These are phyloP conservation scores for Echinarachnius parma DNA, from an alignment of 53 echinoderm and acorn worm genomes.

Conservation along the genomic window DNA sequence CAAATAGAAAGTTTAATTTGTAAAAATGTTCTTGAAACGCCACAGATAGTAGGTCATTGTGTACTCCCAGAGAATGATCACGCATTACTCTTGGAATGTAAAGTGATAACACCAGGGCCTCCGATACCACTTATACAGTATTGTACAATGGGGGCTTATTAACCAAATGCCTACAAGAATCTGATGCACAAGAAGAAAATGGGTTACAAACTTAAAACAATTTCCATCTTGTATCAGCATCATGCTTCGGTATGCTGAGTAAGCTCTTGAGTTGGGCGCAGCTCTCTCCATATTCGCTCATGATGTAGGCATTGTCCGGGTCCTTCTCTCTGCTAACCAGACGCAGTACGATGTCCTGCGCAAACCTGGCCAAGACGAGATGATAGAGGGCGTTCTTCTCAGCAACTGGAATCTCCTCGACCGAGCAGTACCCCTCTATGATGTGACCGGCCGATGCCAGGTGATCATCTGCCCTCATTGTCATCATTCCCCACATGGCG, in stretches of 20 bases:
- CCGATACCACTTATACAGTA: too few species aligned
- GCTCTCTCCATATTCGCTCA: not conserved
- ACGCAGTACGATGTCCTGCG: conserved; percentile 29
- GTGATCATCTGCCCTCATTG: not conserved
- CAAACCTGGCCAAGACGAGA: conserved; percentile 16
- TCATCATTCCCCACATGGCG: conserved; percentile 17
- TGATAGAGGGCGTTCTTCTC: conserved; percentile 31
- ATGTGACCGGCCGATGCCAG: not conserved
- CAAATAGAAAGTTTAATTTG: too few species aligned
- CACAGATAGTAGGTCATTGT: too few species aligned
- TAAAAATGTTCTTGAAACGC: too few species aligned
- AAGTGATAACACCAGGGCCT: too few species aligned
- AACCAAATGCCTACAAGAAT: too few species aligned
- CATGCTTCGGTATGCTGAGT: conserved; percentile 3
- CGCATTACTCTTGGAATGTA: too few species aligned
- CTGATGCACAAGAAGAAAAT: not conserved
- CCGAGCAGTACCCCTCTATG: conserved; percentile 34
- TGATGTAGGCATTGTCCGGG: conserved; percentile 19
- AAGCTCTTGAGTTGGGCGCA: not conserved
- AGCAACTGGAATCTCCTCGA: not conserved
- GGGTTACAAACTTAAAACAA: not conserved
- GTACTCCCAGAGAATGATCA: too few species aligned
- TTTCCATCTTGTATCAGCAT: conserved; percentile 3
- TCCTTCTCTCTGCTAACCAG: not conserved
- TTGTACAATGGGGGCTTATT: too few species aligned